phyloP scores from a whole-genome alignment of 2,113 vertebrate species.

The Laticauda colubrina region DNA sequence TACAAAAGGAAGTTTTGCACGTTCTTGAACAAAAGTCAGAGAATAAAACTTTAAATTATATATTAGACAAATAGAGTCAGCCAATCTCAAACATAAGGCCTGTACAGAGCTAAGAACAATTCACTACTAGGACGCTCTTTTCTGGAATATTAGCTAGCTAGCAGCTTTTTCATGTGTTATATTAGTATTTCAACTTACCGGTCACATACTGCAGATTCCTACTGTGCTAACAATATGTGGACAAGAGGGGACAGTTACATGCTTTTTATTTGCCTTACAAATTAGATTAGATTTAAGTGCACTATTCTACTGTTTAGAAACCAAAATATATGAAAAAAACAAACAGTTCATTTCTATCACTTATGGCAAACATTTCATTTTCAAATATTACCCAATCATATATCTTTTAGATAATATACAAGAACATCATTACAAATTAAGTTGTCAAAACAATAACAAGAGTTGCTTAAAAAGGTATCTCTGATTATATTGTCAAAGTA shows the following conservation, averaged over 20 bases:
- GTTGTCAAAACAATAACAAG: neutral
- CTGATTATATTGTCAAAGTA: neutral
- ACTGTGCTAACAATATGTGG: neutral
- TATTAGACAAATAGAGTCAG: neutral
- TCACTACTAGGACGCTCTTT: neutral
- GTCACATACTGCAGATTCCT: neutral
- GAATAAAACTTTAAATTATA: neutral
- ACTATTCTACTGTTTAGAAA: neutral
- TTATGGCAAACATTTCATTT: neutral
- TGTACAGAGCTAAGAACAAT: neutral
- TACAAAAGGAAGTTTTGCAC: neutral
- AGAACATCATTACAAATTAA: neutral
- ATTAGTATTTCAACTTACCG: neutral
- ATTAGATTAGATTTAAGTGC: neutral
- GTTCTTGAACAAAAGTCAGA: neutral
- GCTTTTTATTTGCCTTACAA: neutral
- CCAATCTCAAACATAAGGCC: neutral
- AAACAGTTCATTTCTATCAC: neutral
- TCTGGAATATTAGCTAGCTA: neutral
- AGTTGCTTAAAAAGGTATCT: neutral
- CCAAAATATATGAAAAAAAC: neutral
- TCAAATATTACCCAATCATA: neutral
- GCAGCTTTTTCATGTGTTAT: neutral
- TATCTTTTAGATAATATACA: neutral
- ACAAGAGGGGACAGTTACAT: neutral